Evolutionary conservation across 2,797 vertebrate genomes (phyloP), one percentile per base, ranked within the genome.

Genomic region (Microctenopoma stevenorrisi): DNA sequence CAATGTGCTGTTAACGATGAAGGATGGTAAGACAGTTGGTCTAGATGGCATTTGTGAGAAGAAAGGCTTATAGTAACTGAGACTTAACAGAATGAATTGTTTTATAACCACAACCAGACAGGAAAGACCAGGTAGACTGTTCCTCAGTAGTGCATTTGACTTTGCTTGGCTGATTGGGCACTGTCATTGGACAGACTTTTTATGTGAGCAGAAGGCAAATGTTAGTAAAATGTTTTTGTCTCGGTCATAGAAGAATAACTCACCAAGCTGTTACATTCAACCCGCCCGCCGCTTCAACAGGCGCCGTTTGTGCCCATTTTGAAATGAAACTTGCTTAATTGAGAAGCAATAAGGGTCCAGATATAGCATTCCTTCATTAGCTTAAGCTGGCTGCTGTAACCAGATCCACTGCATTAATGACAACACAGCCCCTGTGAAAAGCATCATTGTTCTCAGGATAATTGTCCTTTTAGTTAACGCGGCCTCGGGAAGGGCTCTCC

Each of bases 391-490:
- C 90, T 93, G 90, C 90, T 91, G 94, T 94, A 94, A 95, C 94
- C 93, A 94, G 94, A 95, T 94, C 91, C 88, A 90, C 86, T 91
- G 90, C 91, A 91, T 94, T 95, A 95, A 94, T 93, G 94, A 94
- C 93, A 95, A 93, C 93, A 93, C 91, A 91, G 92, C 81, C 90
- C 83, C 87, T 90, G 93, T 95, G 93, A 95, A 95, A 94, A 94
- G 93, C 91, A 90, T 93, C 93, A 94, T 95, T 95, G 94, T 95
- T 94, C 94, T 94, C 91, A 73, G 87, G 94, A 94, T 95, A 95
- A 95, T 95, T 95, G 93, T 95, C 92, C 94, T 94, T 95, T 95
- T 95, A 95, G 94, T 95, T 95, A 95, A 94, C 89, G 84, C 73
- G 73, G 91, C 87, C 78, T 3, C 72, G 81, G 92, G 91, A 94